A percentile compares a stretch with the other conserved stretches of the same genome.
Conservation (phyloP, 2,888 invertebrate species). For the Malacosoma neustria region DNA sequence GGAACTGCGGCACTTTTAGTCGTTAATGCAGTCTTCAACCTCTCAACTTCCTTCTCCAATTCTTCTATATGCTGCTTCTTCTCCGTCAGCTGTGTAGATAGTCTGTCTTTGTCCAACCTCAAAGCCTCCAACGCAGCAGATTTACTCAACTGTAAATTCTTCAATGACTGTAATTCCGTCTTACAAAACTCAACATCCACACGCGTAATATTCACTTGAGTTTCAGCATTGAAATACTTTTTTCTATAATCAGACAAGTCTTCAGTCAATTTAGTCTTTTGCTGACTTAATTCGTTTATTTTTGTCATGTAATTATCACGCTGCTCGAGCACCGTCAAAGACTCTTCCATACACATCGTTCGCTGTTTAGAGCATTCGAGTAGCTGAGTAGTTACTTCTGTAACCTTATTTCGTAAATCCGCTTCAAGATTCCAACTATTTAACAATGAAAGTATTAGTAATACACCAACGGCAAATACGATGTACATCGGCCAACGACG, state of each 20-base stretch:
- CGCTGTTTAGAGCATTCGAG: conserved; percentile 60
- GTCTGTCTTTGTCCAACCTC: conserved; percentile 56
- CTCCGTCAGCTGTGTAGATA: conserved; percentile 48
- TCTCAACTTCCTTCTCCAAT: conserved; percentile 52
- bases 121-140: conserved; percentile 58
- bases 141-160: conserved; percentile 62
- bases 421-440: conserved; percentile 63
- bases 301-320: conserved; percentile 48
- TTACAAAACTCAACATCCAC: conserved; percentile 57
- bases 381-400: conserved; percentile 48
- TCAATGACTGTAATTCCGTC: conserved; percentile 59
- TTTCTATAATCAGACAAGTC: conserved; percentile 39
- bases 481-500: conserved; percentile 69
- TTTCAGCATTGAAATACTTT: conserved; percentile 44
- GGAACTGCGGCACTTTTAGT: conserved; percentile 48
- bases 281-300: conserved; percentile 46
- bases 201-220: conserved; percentile 49
- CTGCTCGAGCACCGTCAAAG: conserved; percentile 50
- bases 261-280: conserved; percentile 38
- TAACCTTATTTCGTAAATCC: conserved; percentile 48
- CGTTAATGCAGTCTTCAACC: conserved; percentile 42
- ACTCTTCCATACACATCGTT: conserved; percentile 57
- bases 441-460: conserved; percentile 61
- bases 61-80: conserved; percentile 54
- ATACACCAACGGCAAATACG: conserved; percentile 54